Conservation (phyloP, 1,140 invertebrate genomes). For the Teleopsis dalmanni region DNA sequence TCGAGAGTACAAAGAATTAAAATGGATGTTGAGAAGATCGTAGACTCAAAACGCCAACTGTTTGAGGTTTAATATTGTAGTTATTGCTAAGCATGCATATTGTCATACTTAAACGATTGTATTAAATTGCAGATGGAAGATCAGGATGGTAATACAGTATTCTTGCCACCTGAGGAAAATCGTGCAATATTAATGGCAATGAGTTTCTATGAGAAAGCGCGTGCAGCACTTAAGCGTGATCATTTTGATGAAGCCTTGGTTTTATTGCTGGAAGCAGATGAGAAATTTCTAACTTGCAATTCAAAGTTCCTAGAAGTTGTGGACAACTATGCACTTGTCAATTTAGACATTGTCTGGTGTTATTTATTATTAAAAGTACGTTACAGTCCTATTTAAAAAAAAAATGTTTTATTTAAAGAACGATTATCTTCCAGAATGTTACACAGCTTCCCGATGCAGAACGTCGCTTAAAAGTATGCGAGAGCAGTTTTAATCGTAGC, state of each 20-base stretch:
- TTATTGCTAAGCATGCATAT: background rate
- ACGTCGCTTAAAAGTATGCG: slow-evolving; percentile 55
- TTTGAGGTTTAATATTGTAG: slow-evolving; percentile 23
- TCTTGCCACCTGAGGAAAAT: slow-evolving; percentile 58
- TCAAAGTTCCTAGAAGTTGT: slow-evolving; percentile 59
- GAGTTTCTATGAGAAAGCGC: slow-evolving; percentile 69
- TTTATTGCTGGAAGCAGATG: slow-evolving; percentile 67
- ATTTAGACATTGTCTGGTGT: slow-evolving; percentile 79
- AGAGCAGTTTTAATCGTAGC: slow-evolving; percentile 56
- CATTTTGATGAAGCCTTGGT: slow-evolving; percentile 62
- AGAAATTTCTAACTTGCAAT: slow-evolving; percentile 61
- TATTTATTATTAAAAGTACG: slow-evolving; percentile 57
- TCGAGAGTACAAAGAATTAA: slow-evolving; percentile 32
- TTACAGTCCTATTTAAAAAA: background rate
- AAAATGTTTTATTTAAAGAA: background rate
- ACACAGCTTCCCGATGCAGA: slow-evolving; percentile 65
- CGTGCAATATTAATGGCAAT: slow-evolving; percentile 63
- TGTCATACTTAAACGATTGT: background rate
- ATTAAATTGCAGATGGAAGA: slow-evolving; percentile 60
- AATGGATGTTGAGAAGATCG: slow-evolving; percentile 32
- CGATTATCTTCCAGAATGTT: slow-evolving; percentile 48
- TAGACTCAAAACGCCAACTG: slow-evolving; percentile 24
- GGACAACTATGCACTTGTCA: slow-evolving; percentile 74
- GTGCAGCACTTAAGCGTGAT: slow-evolving; percentile 55
- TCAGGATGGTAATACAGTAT: slow-evolving; percentile 63